Percentiles rank a stretch among this genome's conserved stretches.
These are phyloP conservation scores for Spheniscus humboldti DNA, from an alignment of 2,797 vertebrate species.

Conservation along the genomic window DNA sequence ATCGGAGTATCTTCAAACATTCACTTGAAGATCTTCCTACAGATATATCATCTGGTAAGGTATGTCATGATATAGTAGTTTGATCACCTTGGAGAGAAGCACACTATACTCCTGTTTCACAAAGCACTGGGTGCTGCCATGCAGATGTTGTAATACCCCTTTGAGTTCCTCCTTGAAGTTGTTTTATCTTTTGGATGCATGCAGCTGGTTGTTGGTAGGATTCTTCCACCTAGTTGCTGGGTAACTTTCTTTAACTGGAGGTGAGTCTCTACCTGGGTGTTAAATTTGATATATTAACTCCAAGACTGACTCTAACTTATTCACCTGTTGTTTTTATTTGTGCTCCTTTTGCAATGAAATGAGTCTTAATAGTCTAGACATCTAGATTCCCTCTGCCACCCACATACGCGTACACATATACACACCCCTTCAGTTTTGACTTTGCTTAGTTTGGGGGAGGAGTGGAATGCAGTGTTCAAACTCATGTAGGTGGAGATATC, in stretches of 20 bases:
- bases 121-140: not conserved
- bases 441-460: not conserved
- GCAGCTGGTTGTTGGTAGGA: not conserved
- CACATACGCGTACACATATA: not conserved
- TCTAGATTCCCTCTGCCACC: constrained; percentile 12
- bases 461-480: not conserved
- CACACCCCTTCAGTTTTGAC: not conserved
- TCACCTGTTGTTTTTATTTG: constrained; percentile 48
- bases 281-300: not conserved
- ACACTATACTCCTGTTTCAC: not conserved
- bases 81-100: not conserved
- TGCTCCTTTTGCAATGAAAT: constrained; percentile 10
- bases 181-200: not conserved
- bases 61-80: not conserved
- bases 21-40: not conserved
- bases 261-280: not conserved
- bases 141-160: not conserved
- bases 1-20: not conserved
- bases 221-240: not conserved
- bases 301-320: not conserved
- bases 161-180: not conserved
- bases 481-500: not conserved
- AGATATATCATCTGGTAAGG: not conserved
- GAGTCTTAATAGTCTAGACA: constrained; percentile 16
- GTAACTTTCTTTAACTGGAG: not conserved